Evolutionary conservation across 2,888 invertebrate species (phyloP).

Genomic region (Agapostemon virescens): DNA sequence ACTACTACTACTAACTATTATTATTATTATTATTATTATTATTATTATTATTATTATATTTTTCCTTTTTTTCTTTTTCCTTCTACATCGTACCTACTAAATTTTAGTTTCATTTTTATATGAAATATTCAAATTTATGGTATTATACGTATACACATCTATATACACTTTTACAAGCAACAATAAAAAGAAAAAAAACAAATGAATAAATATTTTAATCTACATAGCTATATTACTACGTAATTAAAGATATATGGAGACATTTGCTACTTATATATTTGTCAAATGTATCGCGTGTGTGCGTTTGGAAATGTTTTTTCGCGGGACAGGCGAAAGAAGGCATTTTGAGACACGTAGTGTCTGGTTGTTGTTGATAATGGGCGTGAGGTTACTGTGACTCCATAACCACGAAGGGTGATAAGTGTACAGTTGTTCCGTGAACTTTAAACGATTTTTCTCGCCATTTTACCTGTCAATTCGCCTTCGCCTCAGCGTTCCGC

Average conservation of each 20-base stretch:
- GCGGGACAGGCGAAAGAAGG: conserved; percentile 72
- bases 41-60: conserved; percentile 39
- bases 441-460: conserved; percentile 73
- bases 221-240: conserved; percentile 68
- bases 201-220: conserved; percentile 77
- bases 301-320: conserved; percentile 75
- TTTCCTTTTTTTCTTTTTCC: conserved; percentile 61
- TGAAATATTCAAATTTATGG: conserved; percentile 76
- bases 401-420: conserved; percentile 42
- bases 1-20: conserved; percentile 35
- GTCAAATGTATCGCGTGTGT: conserved; percentile 68
- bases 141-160: conserved; percentile 78
- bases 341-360: conserved; percentile 49
- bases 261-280: conserved; percentile 77
- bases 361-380: conserved; percentile 18
- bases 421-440: conserved; percentile 66
- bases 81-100: conserved; percentile 77
- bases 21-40: conserved; percentile 32
- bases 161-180: conserved; percentile 78
- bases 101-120: conserved; percentile 78
- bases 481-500: conserved; percentile 70
- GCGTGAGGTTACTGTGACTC: background rate
- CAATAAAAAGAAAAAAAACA: conserved; percentile 73
- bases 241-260: conserved; percentile 73
- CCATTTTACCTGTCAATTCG: conserved; percentile 74